phyloP scores from a whole-genome alignment of 2,113 vertebrate species.

The Ceuthmochares aereus region DNA sequence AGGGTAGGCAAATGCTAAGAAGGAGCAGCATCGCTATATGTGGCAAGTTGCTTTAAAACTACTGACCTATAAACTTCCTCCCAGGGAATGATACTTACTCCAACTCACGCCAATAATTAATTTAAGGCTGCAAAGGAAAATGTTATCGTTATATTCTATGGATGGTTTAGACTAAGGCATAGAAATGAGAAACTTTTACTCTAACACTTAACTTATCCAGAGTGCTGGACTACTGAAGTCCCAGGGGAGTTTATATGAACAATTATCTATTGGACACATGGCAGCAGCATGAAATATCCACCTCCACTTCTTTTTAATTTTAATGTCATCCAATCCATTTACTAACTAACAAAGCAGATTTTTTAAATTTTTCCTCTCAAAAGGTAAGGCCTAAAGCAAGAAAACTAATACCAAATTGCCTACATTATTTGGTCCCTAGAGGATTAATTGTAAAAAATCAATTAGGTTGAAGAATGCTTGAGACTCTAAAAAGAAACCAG shows the following conservation, averaged over 20 bases:
- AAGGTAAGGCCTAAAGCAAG: neutral
- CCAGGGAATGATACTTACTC: neutral
- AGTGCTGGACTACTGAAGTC: neutral
- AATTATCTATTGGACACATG: rapidly evolving
- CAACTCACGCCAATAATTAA: neutral
- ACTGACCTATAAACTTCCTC: neutral
- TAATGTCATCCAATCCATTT: neutral
- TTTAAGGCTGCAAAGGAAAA: neutral
- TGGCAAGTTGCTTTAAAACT: neutral
- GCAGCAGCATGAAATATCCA: neutral
- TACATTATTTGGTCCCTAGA: neutral
- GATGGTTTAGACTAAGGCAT: neutral
- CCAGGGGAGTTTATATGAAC: neutral
- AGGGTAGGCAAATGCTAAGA: neutral
- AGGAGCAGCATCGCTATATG: neutral
- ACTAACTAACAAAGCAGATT: neutral
- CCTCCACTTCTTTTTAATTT: neutral
- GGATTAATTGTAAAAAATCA: neutral
- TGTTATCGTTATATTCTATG: neutral
- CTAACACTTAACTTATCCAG: neutral
- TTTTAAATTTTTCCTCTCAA: neutral
- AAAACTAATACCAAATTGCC: neutral
- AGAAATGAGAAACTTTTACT: neutral
- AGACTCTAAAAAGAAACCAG: neutral
- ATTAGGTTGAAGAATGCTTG: neutral